These are phyloP conservation scores for Hyles vespertilio DNA, from an alignment of 1,140 invertebrate species.

Conservation along the genomic window DNA sequence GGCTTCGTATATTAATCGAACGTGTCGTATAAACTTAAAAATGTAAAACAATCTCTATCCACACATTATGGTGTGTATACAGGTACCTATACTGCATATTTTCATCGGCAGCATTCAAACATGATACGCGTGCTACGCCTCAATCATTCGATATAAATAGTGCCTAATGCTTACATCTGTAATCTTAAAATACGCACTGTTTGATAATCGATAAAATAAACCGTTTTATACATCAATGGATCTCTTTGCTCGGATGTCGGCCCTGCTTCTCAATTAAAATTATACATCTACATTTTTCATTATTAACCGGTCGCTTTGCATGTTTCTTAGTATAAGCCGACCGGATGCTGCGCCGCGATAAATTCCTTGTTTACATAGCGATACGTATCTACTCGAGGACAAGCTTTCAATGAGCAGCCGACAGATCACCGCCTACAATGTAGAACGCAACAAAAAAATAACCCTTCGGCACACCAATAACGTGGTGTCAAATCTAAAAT, in stretches of 20 bases:
- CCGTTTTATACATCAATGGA: conserved; percentile 38
- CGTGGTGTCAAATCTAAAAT: conserved; percentile 59
- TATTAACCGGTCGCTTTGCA: conserved; percentile 30
- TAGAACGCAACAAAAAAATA: neutral
- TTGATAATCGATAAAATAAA: conserved; percentile 45
- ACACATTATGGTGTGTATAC: conserved; percentile 7
- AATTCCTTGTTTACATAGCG: conserved; percentile 29
- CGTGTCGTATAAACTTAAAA: conserved; percentile 5
- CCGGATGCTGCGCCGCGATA: conserved; percentile 37
- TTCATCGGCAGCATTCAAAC: conserved; percentile 23
- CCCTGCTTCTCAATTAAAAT: conserved; percentile 44
- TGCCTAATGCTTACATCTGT: conserved; percentile 29
- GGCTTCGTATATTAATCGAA: conserved; percentile 4
- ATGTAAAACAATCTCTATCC: conserved; percentile 7
- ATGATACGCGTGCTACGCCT: conserved; percentile 28
- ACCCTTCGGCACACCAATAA: conserved; percentile 26
- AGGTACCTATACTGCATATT: conserved; percentile 14
- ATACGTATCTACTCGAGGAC: conserved; percentile 20
- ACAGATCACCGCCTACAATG: neutral
- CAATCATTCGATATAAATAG: conserved; percentile 33
- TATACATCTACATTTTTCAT: conserved; percentile 31
- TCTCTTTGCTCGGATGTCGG: conserved; percentile 17
- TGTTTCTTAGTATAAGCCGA: conserved; percentile 44
- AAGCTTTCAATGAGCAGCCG: conserved; percentile 14
- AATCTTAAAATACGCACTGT: conserved; percentile 27